Evolutionary conservation across 1,140 invertebrate genomes (phyloP).

Genomic region (Idris sp.): DNA sequence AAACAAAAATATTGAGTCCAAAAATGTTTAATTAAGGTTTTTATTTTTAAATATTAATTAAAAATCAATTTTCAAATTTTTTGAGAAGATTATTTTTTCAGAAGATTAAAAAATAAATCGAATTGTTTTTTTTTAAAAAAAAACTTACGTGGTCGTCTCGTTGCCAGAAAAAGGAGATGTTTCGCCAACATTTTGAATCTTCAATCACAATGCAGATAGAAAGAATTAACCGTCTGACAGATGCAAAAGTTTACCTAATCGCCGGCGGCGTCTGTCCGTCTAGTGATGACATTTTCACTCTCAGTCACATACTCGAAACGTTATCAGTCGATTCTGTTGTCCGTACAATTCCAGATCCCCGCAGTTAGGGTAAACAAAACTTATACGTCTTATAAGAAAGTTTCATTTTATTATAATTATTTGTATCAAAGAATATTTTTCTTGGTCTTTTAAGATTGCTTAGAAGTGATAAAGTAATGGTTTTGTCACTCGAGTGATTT

Average conservation of each 20-base stretch:
- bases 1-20: no score
- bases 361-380: conserved; percentile 32
- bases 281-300: conserved; percentile 65
- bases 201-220: background rate
- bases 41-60: no score
- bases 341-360: conserved; percentile 44
- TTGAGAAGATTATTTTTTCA: no score
- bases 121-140: no score
- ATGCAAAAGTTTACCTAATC: conserved; percentile 45
- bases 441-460: no score
- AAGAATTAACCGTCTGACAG: conserved; percentile 35
- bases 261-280: conserved; percentile 71
- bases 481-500: conserved; percentile 26
- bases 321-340: conserved; percentile 39
- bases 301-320: conserved; percentile 28
- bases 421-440: no score
- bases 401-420: conserved; percentile 7
- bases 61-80: no score
- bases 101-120: no score
- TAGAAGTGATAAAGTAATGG: no score
- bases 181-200: conserved; percentile 71
- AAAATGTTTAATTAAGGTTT: no score
- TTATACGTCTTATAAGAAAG: conserved; percentile 2
- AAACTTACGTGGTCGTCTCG: conserved; percentile 73
- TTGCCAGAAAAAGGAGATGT: conserved; percentile 74